A percentile compares a stretch with the other conserved stretches of the same genome.
Evolutionary conservation across 2,113 vertebrate genomes (phyloP).

Genomic region (Saimiri boliviensis): DNA sequence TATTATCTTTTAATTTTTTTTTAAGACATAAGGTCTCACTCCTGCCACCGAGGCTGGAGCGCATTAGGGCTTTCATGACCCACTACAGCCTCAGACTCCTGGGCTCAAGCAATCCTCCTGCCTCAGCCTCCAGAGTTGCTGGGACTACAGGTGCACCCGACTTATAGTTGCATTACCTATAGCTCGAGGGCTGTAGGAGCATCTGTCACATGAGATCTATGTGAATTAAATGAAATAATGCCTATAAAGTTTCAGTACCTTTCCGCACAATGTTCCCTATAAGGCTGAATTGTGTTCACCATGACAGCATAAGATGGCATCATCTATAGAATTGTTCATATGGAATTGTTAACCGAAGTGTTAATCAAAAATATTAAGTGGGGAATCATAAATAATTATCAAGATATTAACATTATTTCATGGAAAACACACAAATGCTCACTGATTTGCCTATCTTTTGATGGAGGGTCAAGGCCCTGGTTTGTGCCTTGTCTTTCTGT

Average conservation of each 20-base stretch:
- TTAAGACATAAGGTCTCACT: no score
- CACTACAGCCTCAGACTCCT: no score
- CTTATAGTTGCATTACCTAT: neutral
- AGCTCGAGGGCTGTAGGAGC: neutral
- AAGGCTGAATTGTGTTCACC: neutral
- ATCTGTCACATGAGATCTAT: neutral
- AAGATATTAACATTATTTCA: neutral
- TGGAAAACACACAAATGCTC: neutral
- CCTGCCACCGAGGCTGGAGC: no score
- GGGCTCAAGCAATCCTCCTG: no score
- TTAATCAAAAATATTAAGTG: neutral
- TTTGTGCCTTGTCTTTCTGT: neutral
- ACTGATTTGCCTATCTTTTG: neutral
- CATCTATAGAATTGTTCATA: neutral
- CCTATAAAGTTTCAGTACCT: neutral
- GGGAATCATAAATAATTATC: neutral
- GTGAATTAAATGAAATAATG: neutral
- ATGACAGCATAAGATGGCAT: neutral
- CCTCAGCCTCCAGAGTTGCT: no score
- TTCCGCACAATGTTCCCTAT: neutral
- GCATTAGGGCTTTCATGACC: no score
- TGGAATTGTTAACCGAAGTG: neutral
- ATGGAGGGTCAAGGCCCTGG: neutral
- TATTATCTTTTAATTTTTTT: neutral
- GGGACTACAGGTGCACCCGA: no score